phyloP scores from a whole-genome alignment of 2,797 vertebrate genomes.

The Smutsia gigantea region DNA sequence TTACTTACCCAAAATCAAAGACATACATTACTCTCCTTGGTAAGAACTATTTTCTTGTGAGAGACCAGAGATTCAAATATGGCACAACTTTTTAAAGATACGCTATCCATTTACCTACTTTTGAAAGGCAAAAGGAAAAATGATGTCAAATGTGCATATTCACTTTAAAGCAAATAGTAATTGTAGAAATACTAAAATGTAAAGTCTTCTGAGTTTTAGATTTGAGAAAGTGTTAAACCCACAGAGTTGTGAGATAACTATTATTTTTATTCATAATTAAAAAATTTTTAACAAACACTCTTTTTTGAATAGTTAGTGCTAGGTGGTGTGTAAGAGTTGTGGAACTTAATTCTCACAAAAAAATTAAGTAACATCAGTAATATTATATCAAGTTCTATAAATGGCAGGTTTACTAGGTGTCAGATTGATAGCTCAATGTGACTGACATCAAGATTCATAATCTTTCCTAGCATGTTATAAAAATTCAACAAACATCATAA shows the following conservation, averaged over 20 bases:
- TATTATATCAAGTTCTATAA: neutral
- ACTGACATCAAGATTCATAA: neutral
- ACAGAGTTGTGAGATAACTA: neutral
- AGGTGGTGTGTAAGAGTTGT: neutral
- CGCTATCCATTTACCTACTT: neutral
- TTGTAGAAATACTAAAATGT: neutral
- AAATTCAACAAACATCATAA: neutral
- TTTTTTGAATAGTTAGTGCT: neutral
- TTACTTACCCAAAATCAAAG: conserved; percentile 11
- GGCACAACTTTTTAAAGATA: neutral
- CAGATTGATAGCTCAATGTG: neutral
- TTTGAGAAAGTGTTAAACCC: neutral
- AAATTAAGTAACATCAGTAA: neutral
- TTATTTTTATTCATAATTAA: neutral
- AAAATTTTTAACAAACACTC: neutral
- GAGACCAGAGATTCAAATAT: neutral
- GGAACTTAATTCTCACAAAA: neutral
- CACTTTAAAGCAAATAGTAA: neutral
- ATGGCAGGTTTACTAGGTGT: neutral
- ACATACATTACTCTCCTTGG: neutral
- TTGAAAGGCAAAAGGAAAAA: neutral
- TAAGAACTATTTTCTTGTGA: neutral
- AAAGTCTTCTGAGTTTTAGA: neutral
- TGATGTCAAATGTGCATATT: neutral
- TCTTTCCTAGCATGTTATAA: neutral